Conservation (phyloP, 2,113 vertebrate species). For the Seriola aureovittata region DNA sequence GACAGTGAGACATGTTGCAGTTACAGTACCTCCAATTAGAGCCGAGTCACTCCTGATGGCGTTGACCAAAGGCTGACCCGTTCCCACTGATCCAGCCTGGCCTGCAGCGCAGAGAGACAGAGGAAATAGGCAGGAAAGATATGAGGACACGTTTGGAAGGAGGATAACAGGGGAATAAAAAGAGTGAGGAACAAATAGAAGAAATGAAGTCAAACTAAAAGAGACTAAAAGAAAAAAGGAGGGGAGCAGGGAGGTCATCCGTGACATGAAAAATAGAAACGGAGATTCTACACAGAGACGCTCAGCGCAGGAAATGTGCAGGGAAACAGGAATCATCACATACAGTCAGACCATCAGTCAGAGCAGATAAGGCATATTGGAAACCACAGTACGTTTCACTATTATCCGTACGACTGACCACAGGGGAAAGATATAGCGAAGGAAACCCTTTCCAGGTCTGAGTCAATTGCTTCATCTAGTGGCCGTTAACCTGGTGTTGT, state of each 20-base stretch:
- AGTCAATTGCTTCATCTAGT: background rate
- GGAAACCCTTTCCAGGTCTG: background rate
- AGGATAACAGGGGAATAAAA: background rate
- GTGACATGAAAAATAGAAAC: background rate
- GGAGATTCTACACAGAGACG: background rate
- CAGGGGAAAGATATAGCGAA: background rate
- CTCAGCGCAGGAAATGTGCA: background rate
- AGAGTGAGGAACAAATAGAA: background rate
- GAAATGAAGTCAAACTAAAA: constrained; percentile 20
- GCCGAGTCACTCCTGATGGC: constrained; percentile 90
- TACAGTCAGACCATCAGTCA: background rate
- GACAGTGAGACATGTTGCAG: constrained; percentile 13
- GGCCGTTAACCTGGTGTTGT: background rate
- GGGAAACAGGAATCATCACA: background rate
- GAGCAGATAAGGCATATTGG: constrained; percentile 1
- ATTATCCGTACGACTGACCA: background rate
- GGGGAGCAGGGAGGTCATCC: background rate
- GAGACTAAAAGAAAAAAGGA: background rate
- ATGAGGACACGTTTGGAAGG: background rate
- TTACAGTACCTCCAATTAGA: constrained; percentile 92
- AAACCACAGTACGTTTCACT: background rate
- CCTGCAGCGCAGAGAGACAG: constrained; percentile 82
- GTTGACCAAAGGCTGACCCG: constrained; percentile 89
- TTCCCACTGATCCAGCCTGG: constrained; percentile 89
- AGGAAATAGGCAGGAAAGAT: constrained; percentile 14